phyloP scores from a whole-genome alignment of 2,888 invertebrate genomes.

The Pandemis heparana region DNA sequence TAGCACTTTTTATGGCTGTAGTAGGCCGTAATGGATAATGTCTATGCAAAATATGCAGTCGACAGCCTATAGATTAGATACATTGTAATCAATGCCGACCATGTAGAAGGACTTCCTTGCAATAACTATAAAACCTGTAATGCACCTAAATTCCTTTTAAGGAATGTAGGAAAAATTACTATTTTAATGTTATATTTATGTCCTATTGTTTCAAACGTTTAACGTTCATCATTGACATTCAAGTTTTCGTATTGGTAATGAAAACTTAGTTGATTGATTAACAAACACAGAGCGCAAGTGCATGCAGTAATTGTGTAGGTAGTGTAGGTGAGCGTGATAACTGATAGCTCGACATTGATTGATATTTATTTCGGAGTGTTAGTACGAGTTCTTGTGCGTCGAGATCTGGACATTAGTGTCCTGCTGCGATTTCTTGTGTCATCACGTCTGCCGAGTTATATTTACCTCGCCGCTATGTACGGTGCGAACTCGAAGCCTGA shows the following conservation, averaged over 20 bases:
- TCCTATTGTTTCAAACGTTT: background rate
- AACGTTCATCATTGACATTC: background rate
- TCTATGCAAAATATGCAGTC: slow-evolving; percentile 1
- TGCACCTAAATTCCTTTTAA: background rate
- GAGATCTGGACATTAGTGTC: slow-evolving; percentile 29
- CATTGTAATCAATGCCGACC: slow-evolving; percentile 9
- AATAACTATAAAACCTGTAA: slow-evolving; percentile 4
- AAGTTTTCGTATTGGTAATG: slow-evolving; percentile 1
- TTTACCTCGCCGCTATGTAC: slow-evolving; percentile 6
- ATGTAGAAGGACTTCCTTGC: background rate
- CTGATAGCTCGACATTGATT: slow-evolving; percentile 13
- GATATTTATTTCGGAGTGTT: slow-evolving; percentile 17
- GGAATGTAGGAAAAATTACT: background rate
- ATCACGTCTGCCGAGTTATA: background rate
- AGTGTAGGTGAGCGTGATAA: slow-evolving; percentile 5
- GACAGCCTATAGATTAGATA: background rate
- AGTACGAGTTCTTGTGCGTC: background rate
- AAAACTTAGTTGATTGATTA: slow-evolving; percentile 3
- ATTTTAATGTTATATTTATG: background rate
- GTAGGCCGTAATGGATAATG: background rate
- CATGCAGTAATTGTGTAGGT: background rate
- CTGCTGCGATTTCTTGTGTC: background rate
- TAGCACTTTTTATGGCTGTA: background rate
- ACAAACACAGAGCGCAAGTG: background rate
- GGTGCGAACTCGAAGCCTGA: slow-evolving; percentile 18